These are phyloP conservation scores for Plebejus argus DNA, from an alignment of 2,888 invertebrate species.

Conservation along the genomic window DNA sequence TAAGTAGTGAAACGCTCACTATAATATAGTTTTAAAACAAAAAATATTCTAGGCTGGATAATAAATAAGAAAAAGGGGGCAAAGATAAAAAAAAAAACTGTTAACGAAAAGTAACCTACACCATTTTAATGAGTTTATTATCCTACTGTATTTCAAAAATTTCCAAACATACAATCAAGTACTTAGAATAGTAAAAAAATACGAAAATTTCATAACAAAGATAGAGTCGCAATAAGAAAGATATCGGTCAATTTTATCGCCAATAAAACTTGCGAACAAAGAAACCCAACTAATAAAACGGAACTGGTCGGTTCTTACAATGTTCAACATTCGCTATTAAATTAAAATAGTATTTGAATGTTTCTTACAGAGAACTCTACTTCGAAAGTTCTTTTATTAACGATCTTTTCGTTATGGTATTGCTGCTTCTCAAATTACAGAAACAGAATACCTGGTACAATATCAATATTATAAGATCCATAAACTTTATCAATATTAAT, in stretches of 20 bases:
- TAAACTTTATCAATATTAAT: too few species aligned
- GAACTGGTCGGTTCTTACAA: slow-evolving; percentile 9
- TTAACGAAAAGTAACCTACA: too few species aligned
- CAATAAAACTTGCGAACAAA: slow-evolving; percentile 14
- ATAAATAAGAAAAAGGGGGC: too few species aligned
- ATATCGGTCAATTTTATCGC: slow-evolving; percentile 19
- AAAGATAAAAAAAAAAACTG: too few species aligned
- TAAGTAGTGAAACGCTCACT: too few species aligned
- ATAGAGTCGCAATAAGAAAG: slow-evolving; percentile 12
- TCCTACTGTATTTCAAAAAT: too few species aligned
- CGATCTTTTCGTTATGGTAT: not conserved
- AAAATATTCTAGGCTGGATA: too few species aligned
- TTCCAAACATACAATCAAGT: not conserved
- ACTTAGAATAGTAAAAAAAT: not conserved
- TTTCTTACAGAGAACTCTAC: not conserved
- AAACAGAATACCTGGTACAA: too few species aligned
- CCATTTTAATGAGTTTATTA: too few species aligned
- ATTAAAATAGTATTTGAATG: slow-evolving; percentile 18
- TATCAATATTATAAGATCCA: too few species aligned
- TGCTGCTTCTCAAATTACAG: not conserved
- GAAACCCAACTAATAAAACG: not conserved
- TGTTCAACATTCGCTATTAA: slow-evolving; percentile 11
- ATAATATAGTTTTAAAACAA: too few species aligned
- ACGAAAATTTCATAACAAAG: slow-evolving; percentile 1
- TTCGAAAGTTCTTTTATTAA: not conserved